Conservation (phyloP, 2,797 vertebrate species). For the Loris lydekkerianus region DNA sequence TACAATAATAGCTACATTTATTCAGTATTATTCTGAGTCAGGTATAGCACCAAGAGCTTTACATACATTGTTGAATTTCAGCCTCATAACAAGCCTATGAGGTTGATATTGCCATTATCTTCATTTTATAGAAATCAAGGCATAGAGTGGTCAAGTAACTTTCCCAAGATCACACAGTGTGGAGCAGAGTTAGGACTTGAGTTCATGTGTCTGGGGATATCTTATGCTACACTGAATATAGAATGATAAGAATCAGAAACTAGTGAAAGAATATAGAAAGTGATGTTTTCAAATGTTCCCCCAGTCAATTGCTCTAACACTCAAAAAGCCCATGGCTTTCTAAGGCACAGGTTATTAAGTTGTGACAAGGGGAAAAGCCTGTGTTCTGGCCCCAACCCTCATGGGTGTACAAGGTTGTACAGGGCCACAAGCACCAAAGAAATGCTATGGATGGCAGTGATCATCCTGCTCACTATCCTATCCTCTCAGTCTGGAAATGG, state of each 20-base stretch:
- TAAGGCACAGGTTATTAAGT: not conserved
- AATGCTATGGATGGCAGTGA: fast-evolving
- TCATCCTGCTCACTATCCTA: fast-evolving
- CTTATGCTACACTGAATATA: not conserved
- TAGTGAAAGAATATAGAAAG: not conserved
- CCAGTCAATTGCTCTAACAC: not conserved
- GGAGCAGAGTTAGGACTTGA: not conserved
- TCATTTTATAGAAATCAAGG: not conserved
- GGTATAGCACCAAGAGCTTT: not conserved
- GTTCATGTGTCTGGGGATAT: not conserved
- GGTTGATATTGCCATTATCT: not conserved
- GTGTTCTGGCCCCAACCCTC: not conserved
- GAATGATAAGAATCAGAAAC: not conserved
- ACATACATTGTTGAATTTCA: not conserved
- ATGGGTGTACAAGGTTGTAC: fast-evolving
- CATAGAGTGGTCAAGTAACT: not conserved
- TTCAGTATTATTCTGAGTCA: not conserved
- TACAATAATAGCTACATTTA: constrained; percentile 47
- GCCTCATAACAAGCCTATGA: not conserved
- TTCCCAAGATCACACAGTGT: not conserved
- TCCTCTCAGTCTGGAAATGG: not conserved
- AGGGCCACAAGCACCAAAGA: not conserved
- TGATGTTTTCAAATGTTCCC: not conserved
- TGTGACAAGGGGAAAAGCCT: not conserved
- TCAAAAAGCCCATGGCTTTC: not conserved